phyloP scores from a whole-genome alignment of 2,113 vertebrate species.

The Morone saxatilis region DNA sequence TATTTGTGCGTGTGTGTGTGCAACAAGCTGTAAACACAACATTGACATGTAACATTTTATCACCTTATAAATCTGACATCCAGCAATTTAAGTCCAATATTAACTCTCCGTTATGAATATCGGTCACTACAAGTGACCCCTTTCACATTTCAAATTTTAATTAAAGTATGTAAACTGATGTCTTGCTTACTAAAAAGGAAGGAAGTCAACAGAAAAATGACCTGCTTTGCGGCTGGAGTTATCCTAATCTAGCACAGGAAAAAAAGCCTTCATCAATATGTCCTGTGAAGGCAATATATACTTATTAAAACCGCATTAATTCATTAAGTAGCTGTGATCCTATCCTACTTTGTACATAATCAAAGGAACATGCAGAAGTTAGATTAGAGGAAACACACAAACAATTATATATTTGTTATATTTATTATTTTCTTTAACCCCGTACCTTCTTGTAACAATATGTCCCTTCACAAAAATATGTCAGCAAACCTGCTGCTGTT shows the following conservation, averaged over 20 bases:
- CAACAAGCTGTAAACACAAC: not conserved
- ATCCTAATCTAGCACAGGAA: not conserved
- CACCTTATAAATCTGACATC: not conserved
- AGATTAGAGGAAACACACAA: not conserved
- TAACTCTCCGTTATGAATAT: not conserved
- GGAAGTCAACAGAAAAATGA: not conserved
- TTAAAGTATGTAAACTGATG: not conserved
- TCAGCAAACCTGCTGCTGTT: constrained; percentile 25
- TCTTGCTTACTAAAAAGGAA: not conserved
- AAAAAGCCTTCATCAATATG: not conserved
- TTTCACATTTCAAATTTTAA: not conserved
- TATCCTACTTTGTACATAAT: not conserved
- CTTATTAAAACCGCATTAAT: not conserved
- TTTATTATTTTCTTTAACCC: not conserved
- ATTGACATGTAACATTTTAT: not conserved
- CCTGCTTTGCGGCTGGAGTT: not conserved
- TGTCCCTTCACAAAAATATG: constrained; percentile 29
- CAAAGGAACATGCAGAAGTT: not conserved
- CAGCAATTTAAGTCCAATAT: not conserved
- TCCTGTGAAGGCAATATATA: not conserved
- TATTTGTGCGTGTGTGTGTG: not conserved
- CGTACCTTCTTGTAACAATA: constrained; percentile 7
- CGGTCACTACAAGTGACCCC: not conserved
- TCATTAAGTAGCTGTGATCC: not conserved
- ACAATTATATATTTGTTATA: not conserved